Conservation (phyloP, 2,888 invertebrate genomes). For the Cetonia aurata region DNA sequence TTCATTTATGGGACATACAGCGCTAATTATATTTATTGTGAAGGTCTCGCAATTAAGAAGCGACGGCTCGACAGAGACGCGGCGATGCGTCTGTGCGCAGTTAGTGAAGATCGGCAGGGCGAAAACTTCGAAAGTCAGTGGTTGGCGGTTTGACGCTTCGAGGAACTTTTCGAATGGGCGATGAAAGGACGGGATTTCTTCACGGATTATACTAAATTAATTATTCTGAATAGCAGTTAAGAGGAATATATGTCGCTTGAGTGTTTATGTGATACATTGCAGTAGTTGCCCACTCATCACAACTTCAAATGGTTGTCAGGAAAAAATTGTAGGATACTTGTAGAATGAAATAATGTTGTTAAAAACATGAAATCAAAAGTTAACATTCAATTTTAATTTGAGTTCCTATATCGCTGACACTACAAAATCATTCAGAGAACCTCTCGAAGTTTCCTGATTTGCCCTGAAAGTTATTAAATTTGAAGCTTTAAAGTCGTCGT, state of each 20-base stretch:
- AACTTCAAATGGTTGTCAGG: no score
- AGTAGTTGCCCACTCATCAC: no score
- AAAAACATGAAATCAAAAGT: no score
- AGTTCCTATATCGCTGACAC: no score
- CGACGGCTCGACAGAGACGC: constrained; percentile 1
- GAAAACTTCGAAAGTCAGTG: constrained; percentile 13
- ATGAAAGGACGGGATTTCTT: constrained; percentile 32
- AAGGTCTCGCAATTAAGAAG: constrained; percentile 33
- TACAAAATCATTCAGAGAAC: no score
- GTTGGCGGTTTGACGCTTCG: constrained; percentile 19
- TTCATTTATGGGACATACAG: constrained; percentile 49
- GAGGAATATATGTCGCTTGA: constrained; percentile 19
- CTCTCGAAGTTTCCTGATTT: no score
- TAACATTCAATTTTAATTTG: no score
- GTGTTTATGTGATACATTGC: neutral
- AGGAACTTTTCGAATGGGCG: constrained; percentile 21
- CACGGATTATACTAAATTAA: constrained; percentile 33
- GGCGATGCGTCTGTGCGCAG: constrained; percentile 5
- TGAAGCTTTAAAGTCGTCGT: no score
- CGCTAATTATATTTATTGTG: constrained; percentile 42
- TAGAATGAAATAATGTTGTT: no score
- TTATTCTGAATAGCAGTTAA: constrained; percentile 29
- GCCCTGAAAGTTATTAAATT: no score
- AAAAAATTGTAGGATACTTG: no score
- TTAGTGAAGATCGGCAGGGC: neutral